Base-by-base conservation (phyloP, 2,888 invertebrate genomes). In the Limnephilus auricula region DNA sequence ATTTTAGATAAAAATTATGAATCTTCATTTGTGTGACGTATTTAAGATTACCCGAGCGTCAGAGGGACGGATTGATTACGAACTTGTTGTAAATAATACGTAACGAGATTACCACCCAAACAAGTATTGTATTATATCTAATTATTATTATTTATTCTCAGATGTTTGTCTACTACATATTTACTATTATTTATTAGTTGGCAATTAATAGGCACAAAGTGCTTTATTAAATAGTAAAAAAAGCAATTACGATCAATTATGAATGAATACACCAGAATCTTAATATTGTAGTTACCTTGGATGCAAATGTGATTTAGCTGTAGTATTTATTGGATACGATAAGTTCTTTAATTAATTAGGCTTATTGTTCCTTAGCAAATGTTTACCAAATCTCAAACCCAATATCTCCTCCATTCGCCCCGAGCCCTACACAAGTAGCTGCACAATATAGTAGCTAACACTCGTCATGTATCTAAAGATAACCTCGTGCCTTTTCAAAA, bases 261-360 rank as follows among this genome's bases (percentile, higher is more conserved):
- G 15, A 13, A 86, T 40, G 45, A 31, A 79, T 86, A 15, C 37
- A 78, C 32, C 79, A 10, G 86, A 86, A 90, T 90, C 79, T 31
- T 90, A 84, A 65, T 85, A 79, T n/a, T 45, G 32, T 83, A 89
- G 91, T 91, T 91, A 90, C 91, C 91, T 31, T 50, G 25, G 79
- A 82, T 18, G 31, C 18, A 37, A 32, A 89, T 91, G 91, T 91
- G 91, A 91, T 91, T 89, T 91, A 91, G 91, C 32, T 83, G 83
- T 91, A 90, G 79, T 91, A 91, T 50, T 91, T 89, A 91, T 89
- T 91, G 84, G 89, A 34, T 89, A 79, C 79, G 40, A 78, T 89
- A 89, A 89, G 89, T 31, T 87, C 89, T 45, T 37, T 32, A 32
- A 31, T 86, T 65, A 86, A 65, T 86, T 86, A 50, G 45, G 31